Evolutionary conservation across 2,113 vertebrate species (phyloP).

Genomic region (Mustela lutreola): DNA sequence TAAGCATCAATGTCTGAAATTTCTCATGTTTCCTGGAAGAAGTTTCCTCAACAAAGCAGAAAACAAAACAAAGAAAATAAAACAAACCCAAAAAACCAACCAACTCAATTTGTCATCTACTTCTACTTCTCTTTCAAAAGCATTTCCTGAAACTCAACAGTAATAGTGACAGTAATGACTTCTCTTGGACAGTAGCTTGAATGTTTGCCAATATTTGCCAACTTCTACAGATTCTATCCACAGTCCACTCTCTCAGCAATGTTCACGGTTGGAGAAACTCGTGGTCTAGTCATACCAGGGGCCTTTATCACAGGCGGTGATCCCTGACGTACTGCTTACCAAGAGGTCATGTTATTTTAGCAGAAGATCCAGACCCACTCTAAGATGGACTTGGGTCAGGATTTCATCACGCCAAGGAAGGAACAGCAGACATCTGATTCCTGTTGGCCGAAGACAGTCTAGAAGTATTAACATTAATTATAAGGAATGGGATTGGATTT

Average conservation of each 20-base stretch:
- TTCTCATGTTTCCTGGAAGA: neutral
- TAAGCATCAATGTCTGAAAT: slow-evolving; percentile 21
- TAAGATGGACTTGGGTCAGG: neutral
- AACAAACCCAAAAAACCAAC: neutral
- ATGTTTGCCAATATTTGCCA: neutral
- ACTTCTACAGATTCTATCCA: neutral
- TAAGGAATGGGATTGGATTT: neutral
- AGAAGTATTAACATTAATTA: neutral
- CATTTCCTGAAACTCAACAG: neutral
- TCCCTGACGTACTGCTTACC: neutral
- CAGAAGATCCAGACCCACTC: neutral
- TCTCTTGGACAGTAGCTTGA: neutral
- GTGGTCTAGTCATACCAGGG: neutral
- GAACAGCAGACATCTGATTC: neutral
- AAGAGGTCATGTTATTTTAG: neutral
- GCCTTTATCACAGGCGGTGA: neutral
- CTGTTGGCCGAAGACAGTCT: neutral
- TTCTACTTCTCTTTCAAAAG: slow-evolving; percentile 16
- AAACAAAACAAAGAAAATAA: neutral
- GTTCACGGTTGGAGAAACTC: neutral
- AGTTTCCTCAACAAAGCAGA: neutral
- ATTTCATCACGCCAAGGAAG: neutral
- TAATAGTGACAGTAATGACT: neutral
- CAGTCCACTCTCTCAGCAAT: neutral
- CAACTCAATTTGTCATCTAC: neutral